Base-by-base conservation (phyloP, 2,797 vertebrate genomes). In the Potorous gilbertii region DNA sequence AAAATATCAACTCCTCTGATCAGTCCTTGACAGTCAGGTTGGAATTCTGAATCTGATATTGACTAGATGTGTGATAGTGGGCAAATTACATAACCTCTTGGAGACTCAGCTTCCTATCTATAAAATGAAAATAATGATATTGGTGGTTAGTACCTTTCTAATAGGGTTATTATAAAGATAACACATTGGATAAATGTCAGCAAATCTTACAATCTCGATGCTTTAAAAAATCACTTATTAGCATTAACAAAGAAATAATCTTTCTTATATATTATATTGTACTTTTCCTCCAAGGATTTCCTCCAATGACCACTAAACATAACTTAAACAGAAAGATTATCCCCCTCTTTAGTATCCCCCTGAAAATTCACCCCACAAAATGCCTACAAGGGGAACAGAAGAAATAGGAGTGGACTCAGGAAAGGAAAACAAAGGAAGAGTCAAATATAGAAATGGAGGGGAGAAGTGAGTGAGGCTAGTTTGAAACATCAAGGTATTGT, bases 301-400 rank as follows among this genome's bases (percentile, higher is more conserved):
- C 91, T 50, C 28, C 29, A 46, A 95, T 11, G 55, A 54, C 14
- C 27, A 90, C 9, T 50, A 9, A 93, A 91, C 21, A 56, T 55
- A 93, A 95, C 13, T 54, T 94, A 93, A 92, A 95, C 29, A 93
- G 29, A 92, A 96, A 93, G 52, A 46, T 46, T 3, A 24, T 9
- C 40, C 40, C n/a, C n/a, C 6, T 46, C 0, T 81, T 46, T 5
- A 46, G 18, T 21, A 46, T 46, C 21, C 0, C 40, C 8, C n/a
- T 81, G 40, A 81, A 46, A 81, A 46, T 46, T 46, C 40, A 81
- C n/a, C 18, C 18, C 21, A 81, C 18, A 81, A 81, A 16, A 81
- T 81, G 40, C 40, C 40, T 81, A 74, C 16, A 40, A 74, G 21
- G 40, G 40, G 74, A 81, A 81, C 74, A 81, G 74, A 81, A 46